These are phyloP conservation scores for Heliconius sara DNA, from an alignment of 2,888 invertebrate species.

Conservation along the genomic window DNA sequence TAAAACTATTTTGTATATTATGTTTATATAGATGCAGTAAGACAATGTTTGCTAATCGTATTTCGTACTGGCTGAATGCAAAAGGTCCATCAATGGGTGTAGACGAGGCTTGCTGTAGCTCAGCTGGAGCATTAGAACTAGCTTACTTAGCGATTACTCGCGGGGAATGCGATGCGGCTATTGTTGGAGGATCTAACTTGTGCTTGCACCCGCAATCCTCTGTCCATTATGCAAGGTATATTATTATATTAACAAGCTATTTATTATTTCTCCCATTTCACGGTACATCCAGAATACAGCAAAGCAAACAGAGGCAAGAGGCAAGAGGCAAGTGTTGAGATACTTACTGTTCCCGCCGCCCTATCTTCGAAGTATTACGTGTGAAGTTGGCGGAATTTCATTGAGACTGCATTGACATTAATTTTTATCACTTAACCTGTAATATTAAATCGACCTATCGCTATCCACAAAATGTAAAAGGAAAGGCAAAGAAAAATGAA, in stretches of 20 bases:
- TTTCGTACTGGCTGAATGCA: slow-evolving; percentile 72
- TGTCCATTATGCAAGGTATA: slow-evolving; percentile 65
- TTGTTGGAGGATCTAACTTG: slow-evolving; percentile 85
- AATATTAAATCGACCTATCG: too few relatives aligned
- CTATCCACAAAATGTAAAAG: too few relatives aligned
- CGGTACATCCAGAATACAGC: not conserved
- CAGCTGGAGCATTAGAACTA: slow-evolving; percentile 61
- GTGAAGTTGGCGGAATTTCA: too few relatives aligned
- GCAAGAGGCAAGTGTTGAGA: too few relatives aligned
- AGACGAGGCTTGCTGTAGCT: slow-evolving; percentile 67
- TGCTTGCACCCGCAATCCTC: slow-evolving; percentile 82
- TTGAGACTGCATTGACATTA: too few relatives aligned
- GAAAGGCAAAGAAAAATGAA: too few relatives aligned
- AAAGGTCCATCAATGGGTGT: slow-evolving; percentile 70
- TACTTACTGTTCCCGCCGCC: too few relatives aligned
- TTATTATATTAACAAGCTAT: not conserved
- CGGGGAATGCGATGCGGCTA: slow-evolving; percentile 77
- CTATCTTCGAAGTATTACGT: too few relatives aligned
- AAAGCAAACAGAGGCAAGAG: not conserved
- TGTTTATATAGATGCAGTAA: slow-evolving; percentile 60
- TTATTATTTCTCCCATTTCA: not conserved
- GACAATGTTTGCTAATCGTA: slow-evolving; percentile 71
- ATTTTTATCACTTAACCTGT: too few relatives aligned
- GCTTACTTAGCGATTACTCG: slow-evolving; percentile 62
- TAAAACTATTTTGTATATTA: not conserved